phyloP scores from a whole-genome alignment of 2,797 vertebrate species.

The Capromys pilorides region DNA sequence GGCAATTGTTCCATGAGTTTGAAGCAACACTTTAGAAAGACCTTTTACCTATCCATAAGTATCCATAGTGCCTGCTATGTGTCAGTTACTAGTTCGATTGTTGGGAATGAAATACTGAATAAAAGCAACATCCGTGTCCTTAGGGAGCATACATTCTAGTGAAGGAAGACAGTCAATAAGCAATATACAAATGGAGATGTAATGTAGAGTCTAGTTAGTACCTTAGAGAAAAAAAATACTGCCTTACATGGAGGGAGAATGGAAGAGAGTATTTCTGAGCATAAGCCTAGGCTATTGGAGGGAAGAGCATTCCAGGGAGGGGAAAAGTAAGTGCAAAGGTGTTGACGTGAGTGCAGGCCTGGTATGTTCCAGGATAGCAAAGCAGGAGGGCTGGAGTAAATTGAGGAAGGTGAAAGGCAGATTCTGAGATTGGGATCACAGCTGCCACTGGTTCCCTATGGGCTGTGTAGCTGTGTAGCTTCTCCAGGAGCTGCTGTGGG shows the following conservation, averaged over 20 bases:
- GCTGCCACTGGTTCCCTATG: neutral
- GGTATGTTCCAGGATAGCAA: neutral
- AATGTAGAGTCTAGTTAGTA: neutral
- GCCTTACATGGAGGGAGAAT: neutral
- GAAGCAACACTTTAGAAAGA: conserved; percentile 1
- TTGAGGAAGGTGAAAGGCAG: neutral
- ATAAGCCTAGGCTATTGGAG: neutral
- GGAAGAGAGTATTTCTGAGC: neutral
- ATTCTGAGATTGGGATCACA: neutral
- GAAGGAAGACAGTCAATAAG: neutral
- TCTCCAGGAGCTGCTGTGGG: neutral
- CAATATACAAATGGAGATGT: neutral
- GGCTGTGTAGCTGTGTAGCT: neutral
- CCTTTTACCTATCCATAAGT: neutral
- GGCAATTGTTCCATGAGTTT: neutral
- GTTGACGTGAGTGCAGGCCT: neutral
- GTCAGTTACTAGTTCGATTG: conserved; percentile 10
- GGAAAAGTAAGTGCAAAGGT: conserved; percentile 8
- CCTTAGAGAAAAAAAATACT: neutral
- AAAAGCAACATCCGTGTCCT: neutral
- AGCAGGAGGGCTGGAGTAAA: neutral
- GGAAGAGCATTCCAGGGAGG: neutral
- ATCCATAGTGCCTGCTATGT: conserved; percentile 27
- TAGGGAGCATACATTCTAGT: neutral
- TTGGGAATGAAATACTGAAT: neutral